A percentile compares a stretch with the other conserved stretches of the same genome.
These are phyloP conservation scores for Plagiodera versicolora DNA, from an alignment of 2,888 invertebrate species.

Conservation along the genomic window DNA sequence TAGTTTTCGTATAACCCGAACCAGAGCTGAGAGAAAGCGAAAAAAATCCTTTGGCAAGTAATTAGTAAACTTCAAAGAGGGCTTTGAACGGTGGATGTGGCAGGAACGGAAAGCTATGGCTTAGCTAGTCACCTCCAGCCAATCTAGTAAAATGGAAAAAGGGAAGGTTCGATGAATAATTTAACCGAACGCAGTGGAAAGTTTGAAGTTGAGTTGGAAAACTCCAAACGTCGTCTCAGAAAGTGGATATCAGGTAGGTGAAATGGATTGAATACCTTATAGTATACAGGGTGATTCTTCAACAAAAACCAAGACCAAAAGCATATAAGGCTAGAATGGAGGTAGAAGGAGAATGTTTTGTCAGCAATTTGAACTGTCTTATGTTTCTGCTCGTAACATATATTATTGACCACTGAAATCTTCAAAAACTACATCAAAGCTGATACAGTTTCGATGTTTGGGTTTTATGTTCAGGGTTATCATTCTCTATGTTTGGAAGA, in stretches of 20 bases:
- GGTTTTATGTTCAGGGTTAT: no score
- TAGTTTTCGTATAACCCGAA: not conserved
- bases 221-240: not conserved
- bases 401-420: no score
- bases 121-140: constrained; percentile 35
- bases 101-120: constrained; percentile 21
- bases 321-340: no score
- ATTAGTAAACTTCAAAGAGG: constrained; percentile 32
- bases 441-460: no score
- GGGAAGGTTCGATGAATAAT: constrained; percentile 9
- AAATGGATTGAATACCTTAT: not conserved
- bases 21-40: not conserved
- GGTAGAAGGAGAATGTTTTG: no score
- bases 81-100: constrained; percentile 22
- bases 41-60: constrained; percentile 19
- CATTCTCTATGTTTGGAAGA: no score
- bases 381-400: no score
- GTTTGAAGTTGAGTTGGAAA: not conserved
- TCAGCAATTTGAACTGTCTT: no score
- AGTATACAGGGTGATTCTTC: not conserved
- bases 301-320: no score
- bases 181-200: not conserved
- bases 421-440: no score
- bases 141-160: constrained; percentile 22
- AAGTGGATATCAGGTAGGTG: not conserved